Percentiles rank a stretch among this genome's conserved stretches.
Conservation (phyloP, 2,797 vertebrate genomes). For the Falco columbarius region DNA sequence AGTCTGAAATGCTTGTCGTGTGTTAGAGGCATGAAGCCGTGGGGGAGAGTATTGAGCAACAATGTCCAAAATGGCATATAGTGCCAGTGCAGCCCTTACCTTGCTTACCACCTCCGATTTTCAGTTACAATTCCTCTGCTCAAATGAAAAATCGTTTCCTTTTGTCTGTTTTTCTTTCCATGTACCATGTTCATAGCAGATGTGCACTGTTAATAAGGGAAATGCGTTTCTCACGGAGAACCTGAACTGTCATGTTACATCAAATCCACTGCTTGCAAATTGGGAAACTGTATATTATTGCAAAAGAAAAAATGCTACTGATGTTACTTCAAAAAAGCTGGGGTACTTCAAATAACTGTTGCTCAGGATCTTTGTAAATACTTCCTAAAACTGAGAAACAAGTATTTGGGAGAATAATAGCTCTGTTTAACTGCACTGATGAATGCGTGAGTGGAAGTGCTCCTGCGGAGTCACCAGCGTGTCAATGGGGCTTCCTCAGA, state of each 20-base stretch:
- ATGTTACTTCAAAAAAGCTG: neutral
- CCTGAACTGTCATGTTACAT: neutral
- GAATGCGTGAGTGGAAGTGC: neutral
- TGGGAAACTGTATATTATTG: neutral
- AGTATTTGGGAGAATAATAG: neutral
- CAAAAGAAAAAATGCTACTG: neutral
- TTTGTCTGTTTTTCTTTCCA: neutral
- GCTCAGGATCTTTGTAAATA: neutral
- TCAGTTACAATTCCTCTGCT: neutral
- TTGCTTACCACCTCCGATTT: neutral
- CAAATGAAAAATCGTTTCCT: neutral
- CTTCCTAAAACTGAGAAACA: neutral
- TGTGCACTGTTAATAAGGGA: neutral
- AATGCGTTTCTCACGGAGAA: neutral
- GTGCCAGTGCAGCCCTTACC: neutral
- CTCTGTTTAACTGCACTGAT: neutral
- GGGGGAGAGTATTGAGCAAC: neutral
- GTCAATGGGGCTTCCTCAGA: neutral
- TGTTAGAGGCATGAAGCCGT: neutral
- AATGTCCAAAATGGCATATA: neutral
- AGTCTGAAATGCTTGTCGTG: neutral
- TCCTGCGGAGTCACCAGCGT: fast-evolving
- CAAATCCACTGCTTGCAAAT: neutral
- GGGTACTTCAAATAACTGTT: neutral
- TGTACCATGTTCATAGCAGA: neutral